A percentile compares a stretch with the other conserved stretches of the same genome.
phyloP scores from a whole-genome alignment of 35 echinoderm and acorn worm genomes.

The Lytechinus pictus region DNA sequence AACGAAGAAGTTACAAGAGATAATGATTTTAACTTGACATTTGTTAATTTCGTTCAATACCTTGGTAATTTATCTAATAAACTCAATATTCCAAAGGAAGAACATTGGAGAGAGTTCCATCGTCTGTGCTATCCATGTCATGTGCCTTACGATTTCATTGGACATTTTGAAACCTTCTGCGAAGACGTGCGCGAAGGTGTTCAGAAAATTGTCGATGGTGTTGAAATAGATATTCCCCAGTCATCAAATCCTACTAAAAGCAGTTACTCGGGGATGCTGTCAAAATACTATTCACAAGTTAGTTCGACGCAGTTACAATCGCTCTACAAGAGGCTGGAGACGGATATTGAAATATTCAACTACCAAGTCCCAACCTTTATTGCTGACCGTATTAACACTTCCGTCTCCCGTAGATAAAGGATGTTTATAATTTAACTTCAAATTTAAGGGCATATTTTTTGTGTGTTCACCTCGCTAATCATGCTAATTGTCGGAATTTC shows the following conservation, averaged over 20 bases:
- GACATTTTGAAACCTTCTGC: conserved; percentile 68
- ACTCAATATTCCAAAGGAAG: not conserved
- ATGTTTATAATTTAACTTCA: too few species aligned
- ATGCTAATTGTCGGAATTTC: too few species aligned
- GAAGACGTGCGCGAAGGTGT: conserved; percentile 52
- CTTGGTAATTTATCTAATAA: conserved; percentile 6
- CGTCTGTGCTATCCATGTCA: conserved; percentile 65
- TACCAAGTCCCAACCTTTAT: not conserved
- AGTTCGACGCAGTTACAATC: not conserved
- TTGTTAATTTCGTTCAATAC: conserved; percentile 69
- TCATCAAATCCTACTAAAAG: conserved; percentile 47
- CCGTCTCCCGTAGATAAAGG: too few species aligned
- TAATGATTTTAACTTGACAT: not conserved
- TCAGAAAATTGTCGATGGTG: not conserved
- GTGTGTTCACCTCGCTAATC: too few species aligned
- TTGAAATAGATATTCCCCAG: not conserved
- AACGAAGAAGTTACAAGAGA: not conserved
- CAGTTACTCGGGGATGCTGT: not conserved
- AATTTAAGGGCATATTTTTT: too few species aligned
- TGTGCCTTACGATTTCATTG: conserved; percentile 73
- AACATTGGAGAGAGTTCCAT: conserved; percentile 61
- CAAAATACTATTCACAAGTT: conserved; percentile 31
- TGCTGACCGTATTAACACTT: not conserved
- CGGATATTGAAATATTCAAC: not conserved
- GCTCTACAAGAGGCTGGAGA: not conserved